Evolutionary conservation across 2,113 vertebrate genomes (phyloP), one percentile per base, ranked within the genome.

Genomic region (Calidris pugnax): DNA sequence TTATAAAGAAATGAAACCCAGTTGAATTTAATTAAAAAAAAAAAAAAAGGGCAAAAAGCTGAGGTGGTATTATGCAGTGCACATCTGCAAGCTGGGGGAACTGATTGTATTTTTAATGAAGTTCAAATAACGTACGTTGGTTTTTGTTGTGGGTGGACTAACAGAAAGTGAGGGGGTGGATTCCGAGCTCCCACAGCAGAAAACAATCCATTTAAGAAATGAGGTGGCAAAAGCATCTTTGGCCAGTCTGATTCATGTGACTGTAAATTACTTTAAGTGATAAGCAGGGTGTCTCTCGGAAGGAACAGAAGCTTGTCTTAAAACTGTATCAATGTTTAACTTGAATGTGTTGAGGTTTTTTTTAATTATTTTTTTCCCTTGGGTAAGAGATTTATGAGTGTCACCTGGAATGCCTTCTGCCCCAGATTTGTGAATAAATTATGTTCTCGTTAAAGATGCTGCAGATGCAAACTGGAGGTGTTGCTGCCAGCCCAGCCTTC

Each of bases 191-290:
- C 55, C 37, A 50, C 28, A 51, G 37, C 39, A 91, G 63, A 63
- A 74, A 71, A 69, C 16, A 16, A 35, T 43, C 48, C 19, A 3
- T 68, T 37, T 62, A 64, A 86, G 63, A 79, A 77, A 69, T 75
- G 66, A 85, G 48, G 53, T 82, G 53, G 57, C 88, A 78, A 68
- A 91, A 79, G 57, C 63, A n/a, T 76, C 62, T 85, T 69, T 74
- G 86, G 18, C 55, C 59, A 43, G 0, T 64, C 27, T 82, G 85
- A 83, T 64, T 90, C 71, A 55, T 2, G 0, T 53, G 32, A 13
- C 35, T 73, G 53, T 33, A 60, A 75, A 33, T 50, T 12, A 55
- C 41, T 60, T 51, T 4, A 27, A 56, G 50, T 35, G 51, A 11
- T 30, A 39, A 56, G 26, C 9, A 11, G 66, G 16, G 10, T 21